These are phyloP conservation scores for Macropus fuliginosus DNA, from an alignment of 2,797 vertebrate genomes.

Conservation along the genomic window DNA sequence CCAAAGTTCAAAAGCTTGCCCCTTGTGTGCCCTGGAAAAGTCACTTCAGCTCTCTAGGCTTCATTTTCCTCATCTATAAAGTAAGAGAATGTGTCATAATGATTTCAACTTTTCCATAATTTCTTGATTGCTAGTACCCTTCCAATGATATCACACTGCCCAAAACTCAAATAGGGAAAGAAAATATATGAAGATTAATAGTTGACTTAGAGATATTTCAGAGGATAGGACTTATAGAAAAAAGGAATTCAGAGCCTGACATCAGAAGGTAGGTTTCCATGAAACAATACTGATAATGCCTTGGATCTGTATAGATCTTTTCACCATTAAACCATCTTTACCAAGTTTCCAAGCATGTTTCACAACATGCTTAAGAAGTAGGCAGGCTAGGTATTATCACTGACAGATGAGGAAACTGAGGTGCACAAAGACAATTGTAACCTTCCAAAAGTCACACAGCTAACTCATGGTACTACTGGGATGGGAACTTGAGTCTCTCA, in stretches of 20 bases:
- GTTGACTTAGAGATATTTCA: neutral
- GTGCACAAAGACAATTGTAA: constrained; percentile 43
- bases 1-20: neutral
- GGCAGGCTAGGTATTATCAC: neutral
- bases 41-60: neutral
- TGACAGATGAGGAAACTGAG: constrained; percentile 60
- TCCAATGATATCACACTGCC: neutral
- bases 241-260: neutral
- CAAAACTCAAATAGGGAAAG: neutral
- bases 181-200: neutral
- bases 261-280: neutral
- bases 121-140: neutral
- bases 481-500: constrained; percentile 39
- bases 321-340: neutral
- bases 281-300: neutral
- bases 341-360: constrained; percentile 31
- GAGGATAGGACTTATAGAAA: neutral
- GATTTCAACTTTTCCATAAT: neutral
- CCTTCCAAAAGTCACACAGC: constrained; percentile 54
- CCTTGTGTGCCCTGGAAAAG: neutral
- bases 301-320: neutral
- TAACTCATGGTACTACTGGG: constrained; percentile 56
- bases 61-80: neutral
- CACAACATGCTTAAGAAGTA: constrained; percentile 12
- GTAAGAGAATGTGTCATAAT: neutral